Base-by-base conservation (phyloP, 2,113 vertebrate species). In the Xenopus laevis region DNA sequence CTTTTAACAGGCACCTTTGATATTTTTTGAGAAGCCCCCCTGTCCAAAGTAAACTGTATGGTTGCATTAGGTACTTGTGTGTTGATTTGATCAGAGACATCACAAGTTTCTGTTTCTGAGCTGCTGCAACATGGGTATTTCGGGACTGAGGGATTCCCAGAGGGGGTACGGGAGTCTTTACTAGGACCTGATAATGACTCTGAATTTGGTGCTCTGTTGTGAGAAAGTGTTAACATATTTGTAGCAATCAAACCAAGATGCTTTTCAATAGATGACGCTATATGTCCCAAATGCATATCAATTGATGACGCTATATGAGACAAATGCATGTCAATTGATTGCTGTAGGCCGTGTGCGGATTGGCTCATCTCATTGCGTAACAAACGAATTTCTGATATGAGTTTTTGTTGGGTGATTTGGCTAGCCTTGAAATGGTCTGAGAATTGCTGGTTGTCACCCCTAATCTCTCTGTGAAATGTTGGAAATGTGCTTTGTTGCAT, bases 371-470 rank as follows among this genome's bases (percentile, higher is more conserved):
- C 53, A 55, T n/a, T 55, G 10, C 53, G 53, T n/a, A 55, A 55
- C 16, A 55, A 55, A 16, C 17, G 9, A 55, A 55, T 16, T 55
- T 55, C 53, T 55, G 53, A 16, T 55, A 55, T 55, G 53, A 55
- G 53, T n/a, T 55, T n/a, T n/a, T 55, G 53, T 55, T 55, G 53
- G 4, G 16, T n/a, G 53, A 16, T 55, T 55, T 55, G 53, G 17
- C 53, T 55, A n/a, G 53, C 53, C 17, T 55, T 55, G 16, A 55
- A 55, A n/a, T 55, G 53, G 53, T 55, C 53, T 55, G 53, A 55
- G 53, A 55, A 55, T 55, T 55, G 53, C 9, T 55, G 53, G 17
- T 55, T 55, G 17, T 55, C 53, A 16, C 16, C 17, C 17, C 53
- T 55, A n/a, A 16, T 1, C 17, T 55, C 53, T 16, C 53, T 55